phyloP scores from a whole-genome alignment of 1,140 invertebrate genomes.

The Sminthurides bifidus region DNA sequence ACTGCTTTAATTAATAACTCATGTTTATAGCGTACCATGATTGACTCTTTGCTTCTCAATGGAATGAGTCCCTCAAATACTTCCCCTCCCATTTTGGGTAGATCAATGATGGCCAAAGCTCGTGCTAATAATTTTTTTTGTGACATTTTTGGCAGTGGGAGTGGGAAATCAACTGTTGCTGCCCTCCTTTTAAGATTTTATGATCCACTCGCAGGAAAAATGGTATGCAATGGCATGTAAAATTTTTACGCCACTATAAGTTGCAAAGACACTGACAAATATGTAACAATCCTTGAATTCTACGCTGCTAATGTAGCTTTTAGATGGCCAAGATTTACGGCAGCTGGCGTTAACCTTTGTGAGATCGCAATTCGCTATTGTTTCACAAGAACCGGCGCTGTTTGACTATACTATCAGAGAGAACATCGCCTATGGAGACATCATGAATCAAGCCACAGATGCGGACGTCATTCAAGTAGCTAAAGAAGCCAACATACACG shows the following conservation, averaged over 20 bases:
- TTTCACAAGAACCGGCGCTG: slow-evolving; percentile 72
- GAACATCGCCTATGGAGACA: slow-evolving; percentile 80
- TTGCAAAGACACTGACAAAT: not conserved
- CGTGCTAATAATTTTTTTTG: too few relatives aligned
- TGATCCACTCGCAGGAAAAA: slow-evolving; percentile 36
- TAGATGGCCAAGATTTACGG: not conserved
- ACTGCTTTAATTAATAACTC: too few relatives aligned
- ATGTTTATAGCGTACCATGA: too few relatives aligned
- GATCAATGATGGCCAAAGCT: too few relatives aligned
- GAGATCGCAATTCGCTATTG: slow-evolving; percentile 56
- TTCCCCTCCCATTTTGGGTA: too few relatives aligned
- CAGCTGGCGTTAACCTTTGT: slow-evolving; percentile 36
- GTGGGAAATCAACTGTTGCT: slow-evolving; percentile 37
- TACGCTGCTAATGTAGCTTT: not conserved
- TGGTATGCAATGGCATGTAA: slow-evolving; percentile 37
- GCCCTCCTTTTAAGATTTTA: slow-evolving; percentile 43
- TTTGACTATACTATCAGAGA: slow-evolving; percentile 70
- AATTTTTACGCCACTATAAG: not conserved
- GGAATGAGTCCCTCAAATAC: too few relatives aligned
- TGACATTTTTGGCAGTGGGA: too few relatives aligned
- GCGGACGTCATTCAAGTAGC: slow-evolving; percentile 11
- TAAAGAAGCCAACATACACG: slow-evolving; percentile 12
- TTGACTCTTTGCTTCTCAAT: too few relatives aligned
- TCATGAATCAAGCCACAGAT: slow-evolving; percentile 44
- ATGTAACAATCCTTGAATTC: not conserved